These are phyloP conservation scores for Halichondria panicea DNA, from an alignment of 37 sponge, comb jelly and placozoan genomes.

Conservation along the genomic window DNA sequence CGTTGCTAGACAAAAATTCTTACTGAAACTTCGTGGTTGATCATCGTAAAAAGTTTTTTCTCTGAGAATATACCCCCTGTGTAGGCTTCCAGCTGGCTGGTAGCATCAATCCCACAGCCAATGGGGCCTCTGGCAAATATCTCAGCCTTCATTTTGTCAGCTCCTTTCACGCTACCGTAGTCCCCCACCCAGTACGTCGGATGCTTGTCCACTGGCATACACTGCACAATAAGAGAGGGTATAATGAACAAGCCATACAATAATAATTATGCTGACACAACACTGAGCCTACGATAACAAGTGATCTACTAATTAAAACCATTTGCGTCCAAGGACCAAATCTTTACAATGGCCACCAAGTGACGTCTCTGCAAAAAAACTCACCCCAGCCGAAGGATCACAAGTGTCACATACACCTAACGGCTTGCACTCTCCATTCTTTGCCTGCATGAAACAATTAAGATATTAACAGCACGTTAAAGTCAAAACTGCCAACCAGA, in stretches of 20 bases:
- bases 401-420: slow-evolving; percentile 78
- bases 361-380: too few species aligned
- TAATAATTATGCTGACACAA: neutral
- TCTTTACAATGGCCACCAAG: too few species aligned
- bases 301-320: too few species aligned
- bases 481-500: neutral
- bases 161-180: slow-evolving; percentile 66
- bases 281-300: neutral
- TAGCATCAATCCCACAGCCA: slow-evolving; percentile 68
- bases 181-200: slow-evolving; percentile 78
- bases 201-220: slow-evolving; percentile 45
- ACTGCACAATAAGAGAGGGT: slow-evolving; percentile 36
- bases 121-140: slow-evolving; percentile 78
- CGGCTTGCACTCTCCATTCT: slow-evolving; percentile 63
- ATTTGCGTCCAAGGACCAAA: too few species aligned
- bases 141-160: slow-evolving; percentile 83
- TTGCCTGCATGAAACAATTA: slow-evolving; percentile 5
- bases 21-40: slow-evolving; percentile 84
- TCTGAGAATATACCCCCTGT: slow-evolving; percentile 78
- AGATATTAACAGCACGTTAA: neutral
- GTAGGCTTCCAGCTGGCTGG: slow-evolving; percentile 66
- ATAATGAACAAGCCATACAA: neutral
- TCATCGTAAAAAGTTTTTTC: slow-evolving; percentile 41
- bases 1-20: slow-evolving; percentile 4
- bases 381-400: slow-evolving; percentile 11